These are phyloP conservation scores for Lasioglossum leucozonium DNA, from an alignment of 2,888 invertebrate species.

Conservation along the genomic window DNA sequence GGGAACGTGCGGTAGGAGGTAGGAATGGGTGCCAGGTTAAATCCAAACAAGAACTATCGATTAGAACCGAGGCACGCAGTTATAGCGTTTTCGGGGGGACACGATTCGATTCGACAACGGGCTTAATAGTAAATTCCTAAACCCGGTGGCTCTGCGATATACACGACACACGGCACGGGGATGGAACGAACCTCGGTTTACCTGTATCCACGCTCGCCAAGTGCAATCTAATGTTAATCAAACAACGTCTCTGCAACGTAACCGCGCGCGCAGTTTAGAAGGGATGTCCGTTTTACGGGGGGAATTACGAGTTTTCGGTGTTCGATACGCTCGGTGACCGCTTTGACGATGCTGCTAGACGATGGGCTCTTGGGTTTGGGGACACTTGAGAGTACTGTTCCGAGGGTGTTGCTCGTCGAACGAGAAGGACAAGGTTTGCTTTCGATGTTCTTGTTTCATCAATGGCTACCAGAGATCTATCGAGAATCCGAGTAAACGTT, in stretches of 20 bases:
- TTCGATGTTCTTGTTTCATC: no score
- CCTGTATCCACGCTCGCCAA: not conserved
- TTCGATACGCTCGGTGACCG: not conserved
- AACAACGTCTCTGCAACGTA: not conserved
- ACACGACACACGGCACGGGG: not conserved
- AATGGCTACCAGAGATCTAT: no score
- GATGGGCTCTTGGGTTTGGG: not conserved
- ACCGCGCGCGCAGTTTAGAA: not conserved
- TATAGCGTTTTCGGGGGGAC: slow-evolving; percentile 15
- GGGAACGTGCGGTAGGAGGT: no score
- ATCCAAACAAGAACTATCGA: slow-evolving; percentile 22
- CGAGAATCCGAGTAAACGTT: no score
- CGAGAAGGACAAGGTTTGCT: not conserved
- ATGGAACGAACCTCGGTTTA: not conserved
- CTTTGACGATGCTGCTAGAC: not conserved
- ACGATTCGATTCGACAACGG: slow-evolving; percentile 8
- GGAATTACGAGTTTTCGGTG: not conserved
- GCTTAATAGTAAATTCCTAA: slow-evolving; percentile 17
- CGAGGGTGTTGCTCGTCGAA: not conserved
- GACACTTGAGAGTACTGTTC: not conserved
- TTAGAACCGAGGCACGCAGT: not conserved
- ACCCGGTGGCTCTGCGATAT: slow-evolving; percentile 5
- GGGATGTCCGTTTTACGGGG: not conserved
- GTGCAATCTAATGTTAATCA: slow-evolving; percentile 9
- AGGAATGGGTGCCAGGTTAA: slow-evolving; percentile 1